Percentiles rank a stretch among this genome's conserved stretches.
These are phyloP conservation scores for Conger conger DNA, from an alignment of 2,113 vertebrate species.

Conservation along the genomic window DNA sequence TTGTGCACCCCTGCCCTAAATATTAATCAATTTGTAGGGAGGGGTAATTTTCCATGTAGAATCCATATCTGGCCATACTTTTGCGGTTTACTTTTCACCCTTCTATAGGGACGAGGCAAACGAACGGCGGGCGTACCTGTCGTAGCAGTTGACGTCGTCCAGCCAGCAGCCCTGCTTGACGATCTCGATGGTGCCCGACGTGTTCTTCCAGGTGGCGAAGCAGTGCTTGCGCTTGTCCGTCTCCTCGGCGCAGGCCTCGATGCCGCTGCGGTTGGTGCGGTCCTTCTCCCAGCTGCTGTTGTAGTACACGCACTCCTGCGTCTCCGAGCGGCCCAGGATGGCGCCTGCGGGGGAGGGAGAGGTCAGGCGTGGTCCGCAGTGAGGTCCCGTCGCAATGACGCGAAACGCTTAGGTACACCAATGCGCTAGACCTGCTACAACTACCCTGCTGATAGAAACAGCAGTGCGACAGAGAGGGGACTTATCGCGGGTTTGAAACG, in stretches of 20 bases:
- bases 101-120: too few relatives aligned
- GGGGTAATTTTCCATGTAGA: too few relatives aligned
- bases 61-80: too few relatives aligned
- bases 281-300: constrained; percentile 97
- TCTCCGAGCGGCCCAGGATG: constrained; percentile 95
- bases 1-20: too few relatives aligned
- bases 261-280: constrained; percentile 90
- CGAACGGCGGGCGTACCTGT: constrained; percentile 72
- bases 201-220: constrained; percentile 97
- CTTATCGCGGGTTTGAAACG: too few relatives aligned
- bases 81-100: neutral
- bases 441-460: too few relatives aligned
- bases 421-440: too few relatives aligned
- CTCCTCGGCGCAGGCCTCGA: constrained; percentile 87
- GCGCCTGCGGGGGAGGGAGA: constrained; percentile 72
- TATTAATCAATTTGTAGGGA: too few relatives aligned
- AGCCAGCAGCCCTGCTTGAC: constrained; percentile 98
- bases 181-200: constrained; percentile 88
- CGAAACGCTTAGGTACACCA: too few relatives aligned
- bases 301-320: constrained; percentile 91
- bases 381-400: too few relatives aligned
- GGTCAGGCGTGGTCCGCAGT: too few relatives aligned
- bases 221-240: constrained; percentile 94
- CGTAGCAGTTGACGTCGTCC: constrained; percentile 97
- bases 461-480: too few relatives aligned